phyloP scores from a whole-genome alignment of 2,888 invertebrate species.

The Neria commutata region DNA sequence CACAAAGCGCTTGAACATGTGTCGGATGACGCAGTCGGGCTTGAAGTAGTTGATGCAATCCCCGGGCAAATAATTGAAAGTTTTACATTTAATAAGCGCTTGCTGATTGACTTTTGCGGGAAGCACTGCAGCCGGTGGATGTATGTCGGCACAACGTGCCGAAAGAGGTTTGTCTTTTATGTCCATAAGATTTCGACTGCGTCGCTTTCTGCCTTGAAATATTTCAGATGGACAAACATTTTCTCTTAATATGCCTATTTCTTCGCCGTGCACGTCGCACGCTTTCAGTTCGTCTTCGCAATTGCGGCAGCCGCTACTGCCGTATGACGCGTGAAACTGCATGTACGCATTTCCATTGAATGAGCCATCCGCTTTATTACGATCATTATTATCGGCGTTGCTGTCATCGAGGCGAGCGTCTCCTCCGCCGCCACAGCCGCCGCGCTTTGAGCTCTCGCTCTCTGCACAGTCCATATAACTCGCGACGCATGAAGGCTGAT shows the following conservation, averaged over 20 bases:
- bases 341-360: conserved; percentile 28
- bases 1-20: too few relatives aligned
- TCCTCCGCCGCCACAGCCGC: conserved; percentile 9
- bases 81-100: too few relatives aligned
- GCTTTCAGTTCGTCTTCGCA: conserved; percentile 37
- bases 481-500: conserved; percentile 70
- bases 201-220: conserved; percentile 16
- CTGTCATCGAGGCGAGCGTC: conserved; percentile 19
- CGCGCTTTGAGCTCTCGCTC: conserved; percentile 33
- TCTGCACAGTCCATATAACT: conserved; percentile 57
- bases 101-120: too few relatives aligned
- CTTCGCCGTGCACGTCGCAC: neutral
- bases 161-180: too few relatives aligned
- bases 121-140: too few relatives aligned
- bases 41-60: too few relatives aligned
- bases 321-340: conserved; percentile 45
- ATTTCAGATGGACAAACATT: neutral
- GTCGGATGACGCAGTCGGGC: too few relatives aligned
- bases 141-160: too few relatives aligned
- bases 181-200: conserved; percentile 13
- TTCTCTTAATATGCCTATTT: neutral
- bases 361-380: conserved; percentile 20
- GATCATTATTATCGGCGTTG: conserved; percentile 24
- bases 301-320: conserved; percentile 44
- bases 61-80: too few relatives aligned